A percentile compares a stretch with the other conserved stretches of the same genome.
Evolutionary conservation across 2,797 vertebrate genomes (phyloP).

Genomic region (Meda fulgida): DNA sequence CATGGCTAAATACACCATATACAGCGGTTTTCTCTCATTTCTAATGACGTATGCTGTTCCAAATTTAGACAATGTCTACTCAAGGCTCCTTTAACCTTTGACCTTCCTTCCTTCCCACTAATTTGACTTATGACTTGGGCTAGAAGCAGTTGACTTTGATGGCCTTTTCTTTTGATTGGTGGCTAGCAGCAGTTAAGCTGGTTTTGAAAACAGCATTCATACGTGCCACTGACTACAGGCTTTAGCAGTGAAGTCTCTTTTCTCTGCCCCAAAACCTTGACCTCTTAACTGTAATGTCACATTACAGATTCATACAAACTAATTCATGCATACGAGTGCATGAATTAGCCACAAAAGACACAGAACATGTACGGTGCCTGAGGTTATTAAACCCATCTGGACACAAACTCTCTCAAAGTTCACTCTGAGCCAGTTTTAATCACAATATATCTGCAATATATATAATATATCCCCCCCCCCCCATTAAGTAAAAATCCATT

Average conservation of each 20-base stretch:
- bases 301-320: not conserved
- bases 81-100: not conserved
- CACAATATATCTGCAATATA: not conserved
- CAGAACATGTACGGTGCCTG: not conserved
- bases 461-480: no score
- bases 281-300: not conserved
- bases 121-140: slow-evolving; percentile 11
- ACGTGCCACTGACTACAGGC: not conserved
- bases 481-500: no score
- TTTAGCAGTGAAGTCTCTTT: slow-evolving; percentile 13
- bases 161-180: not conserved
- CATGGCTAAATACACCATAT: not conserved
- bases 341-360: slow-evolving; percentile 1
- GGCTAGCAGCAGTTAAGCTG: not conserved
- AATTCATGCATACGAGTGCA: not conserved
- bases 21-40: not conserved
- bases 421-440: not conserved
- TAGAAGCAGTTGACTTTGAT: not conserved
- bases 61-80: not conserved
- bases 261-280: slow-evolving; percentile 12
- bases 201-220: not conserved
- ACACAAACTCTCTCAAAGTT: not conserved
- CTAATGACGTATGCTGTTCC: not conserved
- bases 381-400: not conserved
- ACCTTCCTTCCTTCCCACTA: not conserved